phyloP scores from a whole-genome alignment of 2,113 vertebrate genomes.

The Oncorhynchus kisutch region DNA sequence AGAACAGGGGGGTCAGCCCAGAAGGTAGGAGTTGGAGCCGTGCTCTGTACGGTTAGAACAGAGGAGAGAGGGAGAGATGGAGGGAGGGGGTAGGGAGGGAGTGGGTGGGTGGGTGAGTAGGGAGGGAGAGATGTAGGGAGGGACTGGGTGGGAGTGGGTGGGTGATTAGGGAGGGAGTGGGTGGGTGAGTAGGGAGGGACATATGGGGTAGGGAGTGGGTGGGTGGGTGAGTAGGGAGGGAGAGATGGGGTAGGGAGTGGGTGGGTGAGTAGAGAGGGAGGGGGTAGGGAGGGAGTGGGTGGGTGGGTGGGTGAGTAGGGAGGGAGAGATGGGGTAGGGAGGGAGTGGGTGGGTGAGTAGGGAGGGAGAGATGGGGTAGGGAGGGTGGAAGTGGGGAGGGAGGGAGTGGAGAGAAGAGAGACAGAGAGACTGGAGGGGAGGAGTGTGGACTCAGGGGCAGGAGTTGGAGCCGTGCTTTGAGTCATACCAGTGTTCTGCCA shows the following conservation, averaged over 20 bases:
- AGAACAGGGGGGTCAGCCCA: neutral
- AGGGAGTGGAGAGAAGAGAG: neutral
- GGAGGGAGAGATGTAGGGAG: too few relatives aligned
- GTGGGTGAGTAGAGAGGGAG: neutral
- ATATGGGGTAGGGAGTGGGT: neutral
- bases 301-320: too few relatives aligned
- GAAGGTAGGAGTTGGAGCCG: neutral
- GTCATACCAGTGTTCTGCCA: neutral
- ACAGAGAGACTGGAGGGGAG: neutral
- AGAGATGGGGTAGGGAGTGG: neutral
- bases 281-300: neutral
- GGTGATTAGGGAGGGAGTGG: too few relatives aligned
- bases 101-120: too few relatives aligned
- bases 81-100: too few relatives aligned
- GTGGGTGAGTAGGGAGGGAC: neutral
- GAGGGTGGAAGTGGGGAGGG: neutral
- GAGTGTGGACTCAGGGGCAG: conserved; percentile 30
- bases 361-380: neutral
- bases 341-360: too few relatives aligned
- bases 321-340: too few relatives aligned
- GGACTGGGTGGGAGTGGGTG: too few relatives aligned
- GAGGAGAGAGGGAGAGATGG: neutral
- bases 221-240: too few relatives aligned
- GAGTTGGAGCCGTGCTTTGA: conserved; percentile 20
- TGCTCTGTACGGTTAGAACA: neutral